Evolutionary conservation across 2,888 invertebrate species (phyloP), one percentile per base, ranked within the genome.

Genomic region (Drosophila austrosaltans): DNA sequence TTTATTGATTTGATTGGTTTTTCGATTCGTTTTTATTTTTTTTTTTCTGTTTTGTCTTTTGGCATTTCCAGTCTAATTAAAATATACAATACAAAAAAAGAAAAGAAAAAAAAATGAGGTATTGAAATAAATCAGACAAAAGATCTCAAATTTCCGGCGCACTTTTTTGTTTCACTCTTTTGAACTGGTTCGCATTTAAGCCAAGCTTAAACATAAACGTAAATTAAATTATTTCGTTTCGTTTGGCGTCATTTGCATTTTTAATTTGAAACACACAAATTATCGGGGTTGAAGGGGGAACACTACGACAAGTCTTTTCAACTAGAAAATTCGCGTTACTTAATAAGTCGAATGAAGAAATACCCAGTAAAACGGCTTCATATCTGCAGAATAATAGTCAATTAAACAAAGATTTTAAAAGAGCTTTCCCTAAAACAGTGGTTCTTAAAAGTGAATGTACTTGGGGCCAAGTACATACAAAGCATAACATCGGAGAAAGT

Each of bases 221-320:
- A 79, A 84, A 84, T 85, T 77, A 79, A 85, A 82, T 81, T 82
- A 86, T 82, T 80, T 82, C 73, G 16, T 40, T 12, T 58, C 20
- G 59, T 48, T 63, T 36, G 61, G 66, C 73, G 59, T 69, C 82
- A 89, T 89, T 89, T 84, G 86, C 89, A 89, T 89, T 81, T 81
- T 89, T 89, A 86, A 89, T 89, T 89, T 81, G 75, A 71, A 67
- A 71, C 75, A 75, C 81, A 82, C 82, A 82, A 84, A 77, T 80
- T 77, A 72, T 69, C 69, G 36, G 36, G 53, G 40, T 16, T 53
- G 53, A 44, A 16, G 25, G 25, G 30, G 25, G 22, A 48, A 25
- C 48, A 25, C 22, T 10, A 48, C 20, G 44, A 22, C 44, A 48
- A 48, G 22, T 48, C 44, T 48, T 48, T 44, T 7, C 20, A 22